Percentiles rank a stretch among this genome's conserved stretches.
Conservation (phyloP, 1,140 invertebrate genomes). For the Nomia melanderi region DNA sequence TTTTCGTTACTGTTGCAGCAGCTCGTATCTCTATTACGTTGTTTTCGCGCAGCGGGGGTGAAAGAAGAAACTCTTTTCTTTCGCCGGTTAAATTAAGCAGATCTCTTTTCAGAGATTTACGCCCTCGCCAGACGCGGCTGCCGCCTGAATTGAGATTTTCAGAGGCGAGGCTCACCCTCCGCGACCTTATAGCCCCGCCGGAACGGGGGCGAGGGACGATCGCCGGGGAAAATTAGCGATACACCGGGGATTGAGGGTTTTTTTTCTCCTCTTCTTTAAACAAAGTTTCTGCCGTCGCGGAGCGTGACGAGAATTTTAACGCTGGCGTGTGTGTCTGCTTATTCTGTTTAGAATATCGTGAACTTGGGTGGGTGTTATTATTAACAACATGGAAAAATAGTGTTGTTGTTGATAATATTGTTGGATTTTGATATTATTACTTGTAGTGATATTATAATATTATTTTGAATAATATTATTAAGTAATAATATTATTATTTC, state of each 20-base stretch:
- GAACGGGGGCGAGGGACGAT: background rate
- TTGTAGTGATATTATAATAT: no score
- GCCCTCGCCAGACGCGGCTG: background rate
- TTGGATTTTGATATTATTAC: no score
- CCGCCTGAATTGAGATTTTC: conserved; percentile 17
- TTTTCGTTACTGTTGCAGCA: no score
- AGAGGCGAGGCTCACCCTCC: background rate
- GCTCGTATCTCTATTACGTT: background rate
- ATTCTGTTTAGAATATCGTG: no score
- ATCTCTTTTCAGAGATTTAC: conserved; percentile 21
- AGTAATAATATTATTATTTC: no score
- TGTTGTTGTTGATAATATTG: no score
- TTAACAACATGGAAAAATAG: no score
- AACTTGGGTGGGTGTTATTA: no score
- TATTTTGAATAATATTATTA: no score
- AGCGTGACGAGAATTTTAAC: background rate
- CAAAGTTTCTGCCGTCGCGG: no score
- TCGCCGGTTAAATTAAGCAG: conserved; percentile 1
- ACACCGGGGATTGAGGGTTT: background rate
- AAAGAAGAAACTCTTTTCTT: background rate
- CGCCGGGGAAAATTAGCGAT: background rate
- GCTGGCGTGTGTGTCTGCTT: no score
- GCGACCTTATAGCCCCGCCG: background rate
- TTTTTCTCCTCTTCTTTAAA: background rate
- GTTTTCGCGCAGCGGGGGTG: background rate